These are phyloP conservation scores for Megalonaias nervosa DNA, from an alignment of 1,140 invertebrate species.

Conservation along the genomic window DNA sequence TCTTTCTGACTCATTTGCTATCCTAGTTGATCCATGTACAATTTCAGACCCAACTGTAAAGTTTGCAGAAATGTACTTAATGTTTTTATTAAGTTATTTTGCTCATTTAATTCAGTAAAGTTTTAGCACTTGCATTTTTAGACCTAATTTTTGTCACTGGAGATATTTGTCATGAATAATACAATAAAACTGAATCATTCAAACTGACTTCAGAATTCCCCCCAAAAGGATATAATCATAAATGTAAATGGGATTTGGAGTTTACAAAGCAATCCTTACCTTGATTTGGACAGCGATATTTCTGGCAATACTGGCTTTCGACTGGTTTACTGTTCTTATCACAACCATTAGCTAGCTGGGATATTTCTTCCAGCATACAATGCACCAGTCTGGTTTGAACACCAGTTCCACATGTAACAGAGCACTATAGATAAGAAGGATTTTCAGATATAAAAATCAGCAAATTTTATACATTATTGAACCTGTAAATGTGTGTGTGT, in stretches of 20 bases:
- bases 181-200: not conserved
- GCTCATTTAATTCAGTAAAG: not conserved
- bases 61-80: no score
- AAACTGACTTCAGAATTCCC: no score
- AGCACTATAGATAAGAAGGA: conserved; percentile 45
- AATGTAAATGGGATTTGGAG: no score
- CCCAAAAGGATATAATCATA: not conserved
- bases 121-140: no score
- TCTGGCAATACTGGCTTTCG: conserved; percentile 30
- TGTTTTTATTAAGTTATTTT: no score
- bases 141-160: no score
- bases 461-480: not conserved
- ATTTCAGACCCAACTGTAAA: no score
- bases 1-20: no score
- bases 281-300: conserved; percentile 37
- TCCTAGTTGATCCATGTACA: no score
- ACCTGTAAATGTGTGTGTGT: no score
- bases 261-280: conserved; percentile 17
- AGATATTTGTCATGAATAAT: not conserved
- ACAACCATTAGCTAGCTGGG: conserved; percentile 41
- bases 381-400: conserved; percentile 46
- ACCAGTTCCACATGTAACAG: conserved; percentile 45
- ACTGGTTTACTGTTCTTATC: conserved; percentile 38
- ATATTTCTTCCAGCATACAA: conserved; percentile 41
- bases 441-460: not conserved